Evolutionary conservation across 2,113 vertebrate species (phyloP).

Genomic region (Puma concolor): DNA sequence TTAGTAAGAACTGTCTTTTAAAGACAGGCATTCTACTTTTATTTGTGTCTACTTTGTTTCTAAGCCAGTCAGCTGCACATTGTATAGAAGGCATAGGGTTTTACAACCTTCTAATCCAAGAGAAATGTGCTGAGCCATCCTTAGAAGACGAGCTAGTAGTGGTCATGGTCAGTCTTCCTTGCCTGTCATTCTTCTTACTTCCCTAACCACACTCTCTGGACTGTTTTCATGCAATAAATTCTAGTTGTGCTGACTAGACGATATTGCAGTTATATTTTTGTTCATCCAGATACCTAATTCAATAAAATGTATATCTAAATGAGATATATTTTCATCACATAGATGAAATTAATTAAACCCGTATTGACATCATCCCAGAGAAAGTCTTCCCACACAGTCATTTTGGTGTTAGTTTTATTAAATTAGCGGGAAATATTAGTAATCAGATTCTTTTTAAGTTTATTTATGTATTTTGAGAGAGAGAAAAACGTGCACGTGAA

Average conservation of each 20-base stretch:
- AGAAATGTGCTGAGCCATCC: not conserved
- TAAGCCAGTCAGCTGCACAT: not conserved
- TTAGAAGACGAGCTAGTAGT: not conserved
- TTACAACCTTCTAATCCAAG: not conserved
- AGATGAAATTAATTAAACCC: not conserved
- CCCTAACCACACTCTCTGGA: not conserved
- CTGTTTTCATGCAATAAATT: not conserved
- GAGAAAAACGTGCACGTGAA: too few relatives aligned
- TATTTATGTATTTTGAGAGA: too few relatives aligned
- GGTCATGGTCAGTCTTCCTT: not conserved
- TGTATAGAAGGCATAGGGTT: not conserved
- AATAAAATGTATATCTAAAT: not conserved
- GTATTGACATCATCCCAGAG: not conserved
- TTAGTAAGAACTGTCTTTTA: slow-evolving; percentile 46
- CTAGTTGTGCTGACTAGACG: not conserved
- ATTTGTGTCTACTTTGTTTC: slow-evolving; percentile 16
- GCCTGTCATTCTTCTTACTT: not conserved
- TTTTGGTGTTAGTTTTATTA: not conserved
- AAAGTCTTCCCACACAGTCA: not conserved
- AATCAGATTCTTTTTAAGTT: not conserved
- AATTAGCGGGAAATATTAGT: not conserved
- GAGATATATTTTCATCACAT: not conserved
- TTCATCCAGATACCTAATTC: not conserved
- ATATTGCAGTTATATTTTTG: not conserved
- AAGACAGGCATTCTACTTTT: slow-evolving; percentile 23